These are phyloP conservation scores for Piliocolobus tephrosceles DNA, from an alignment of 2,113 vertebrate genomes.

Conservation along the genomic window DNA sequence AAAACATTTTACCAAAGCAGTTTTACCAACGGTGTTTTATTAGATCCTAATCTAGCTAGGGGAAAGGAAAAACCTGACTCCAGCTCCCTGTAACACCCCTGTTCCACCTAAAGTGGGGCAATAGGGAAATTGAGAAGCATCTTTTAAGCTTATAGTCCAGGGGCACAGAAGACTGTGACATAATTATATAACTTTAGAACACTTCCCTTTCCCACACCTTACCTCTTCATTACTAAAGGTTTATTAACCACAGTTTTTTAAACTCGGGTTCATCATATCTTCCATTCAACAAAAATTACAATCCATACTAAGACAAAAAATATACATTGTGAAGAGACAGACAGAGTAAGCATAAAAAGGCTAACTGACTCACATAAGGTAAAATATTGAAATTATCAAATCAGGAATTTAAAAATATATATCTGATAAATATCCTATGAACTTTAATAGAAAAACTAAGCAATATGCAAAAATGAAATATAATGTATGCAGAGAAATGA, in stretches of 20 bases:
- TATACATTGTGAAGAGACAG: background rate
- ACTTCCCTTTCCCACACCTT: background rate
- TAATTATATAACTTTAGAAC: background rate
- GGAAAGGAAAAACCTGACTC: background rate
- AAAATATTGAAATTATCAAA: background rate
- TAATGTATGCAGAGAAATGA: background rate
- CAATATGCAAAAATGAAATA: background rate
- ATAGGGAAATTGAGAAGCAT: background rate
- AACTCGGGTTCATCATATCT: background rate
- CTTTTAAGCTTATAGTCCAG: background rate
- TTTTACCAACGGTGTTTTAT: background rate
- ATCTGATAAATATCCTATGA: background rate
- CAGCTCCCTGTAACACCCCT: accelerated
- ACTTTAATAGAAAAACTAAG: background rate
- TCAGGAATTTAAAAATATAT: background rate
- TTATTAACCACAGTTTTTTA: background rate
- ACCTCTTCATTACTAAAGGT: background rate
- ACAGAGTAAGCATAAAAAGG: background rate
- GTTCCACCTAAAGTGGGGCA: background rate
- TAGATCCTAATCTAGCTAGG: background rate
- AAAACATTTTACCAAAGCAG: background rate
- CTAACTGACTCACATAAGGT: background rate
- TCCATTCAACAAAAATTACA: background rate
- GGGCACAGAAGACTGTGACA: background rate
- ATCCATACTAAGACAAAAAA: background rate